Evolutionary conservation across 2,888 invertebrate genomes (phyloP).

Genomic region (Plagodis dolabraria): DNA sequence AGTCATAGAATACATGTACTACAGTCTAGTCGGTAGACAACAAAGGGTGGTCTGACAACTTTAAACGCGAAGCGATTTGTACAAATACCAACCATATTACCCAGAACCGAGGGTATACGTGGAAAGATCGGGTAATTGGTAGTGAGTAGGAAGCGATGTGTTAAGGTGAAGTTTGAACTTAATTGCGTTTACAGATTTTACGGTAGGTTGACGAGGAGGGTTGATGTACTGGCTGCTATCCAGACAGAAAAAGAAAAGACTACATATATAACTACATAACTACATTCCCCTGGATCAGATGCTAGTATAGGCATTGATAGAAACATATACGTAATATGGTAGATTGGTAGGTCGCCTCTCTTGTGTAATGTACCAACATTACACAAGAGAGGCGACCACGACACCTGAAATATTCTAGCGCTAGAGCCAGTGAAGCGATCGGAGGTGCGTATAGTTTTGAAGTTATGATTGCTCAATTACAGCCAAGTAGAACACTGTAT

Average conservation of each 20-base stretch:
- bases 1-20: conserved; percentile 30
- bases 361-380: too few relatives aligned
- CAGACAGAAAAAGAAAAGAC: neutral
- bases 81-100: conserved; percentile 43
- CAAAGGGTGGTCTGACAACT: conserved; percentile 71
- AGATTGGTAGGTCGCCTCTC: too few relatives aligned
- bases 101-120: conserved; percentile 25
- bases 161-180: conserved; percentile 75
- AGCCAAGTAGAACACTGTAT: too few relatives aligned
- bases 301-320: too few relatives aligned
- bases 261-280: neutral
- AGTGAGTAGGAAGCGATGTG: conserved; percentile 69
- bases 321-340: too few relatives aligned
- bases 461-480: too few relatives aligned
- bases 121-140: conserved; percentile 32
- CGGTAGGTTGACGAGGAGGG: conserved; percentile 57
- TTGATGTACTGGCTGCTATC: conserved; percentile 14
- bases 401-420: too few relatives aligned
- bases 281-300: too few relatives aligned
- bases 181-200: conserved; percentile 79
- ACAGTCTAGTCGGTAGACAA: conserved; percentile 75
- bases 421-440: too few relatives aligned
- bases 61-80: conserved; percentile 33
- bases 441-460: too few relatives aligned
- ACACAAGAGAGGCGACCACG: too few relatives aligned